Conservation (phyloP, 2,797 vertebrate species). For the Lophius americanus region DNA sequence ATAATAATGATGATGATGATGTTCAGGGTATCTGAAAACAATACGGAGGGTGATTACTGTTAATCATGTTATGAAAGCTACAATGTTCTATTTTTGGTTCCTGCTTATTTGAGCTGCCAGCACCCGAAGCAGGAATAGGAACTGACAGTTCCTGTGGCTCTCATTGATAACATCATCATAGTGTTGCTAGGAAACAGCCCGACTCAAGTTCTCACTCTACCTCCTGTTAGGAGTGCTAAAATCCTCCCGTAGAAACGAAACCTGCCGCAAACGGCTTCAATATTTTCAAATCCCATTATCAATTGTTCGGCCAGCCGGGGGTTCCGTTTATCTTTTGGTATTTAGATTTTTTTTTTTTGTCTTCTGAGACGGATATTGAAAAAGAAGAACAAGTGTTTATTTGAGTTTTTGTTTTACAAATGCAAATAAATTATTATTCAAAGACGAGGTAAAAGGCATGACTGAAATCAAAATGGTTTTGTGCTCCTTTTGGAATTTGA, state of each 20-base stretch:
- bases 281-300: neutral
- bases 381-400: too few species aligned
- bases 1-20: too few species aligned
- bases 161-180: conserved; percentile 4
- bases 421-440: too few species aligned
- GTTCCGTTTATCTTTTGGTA: neutral
- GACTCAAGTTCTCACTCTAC: neutral
- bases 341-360: neutral
- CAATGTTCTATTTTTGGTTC: neutral
- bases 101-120: neutral
- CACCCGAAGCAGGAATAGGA: neutral
- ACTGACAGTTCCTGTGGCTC: neutral
- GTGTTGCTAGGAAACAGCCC: conserved; percentile 7
- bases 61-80: neutral
- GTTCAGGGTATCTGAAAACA: too few species aligned
- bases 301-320: neutral
- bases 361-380: too few species aligned
- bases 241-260: too few species aligned
- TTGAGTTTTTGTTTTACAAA: too few species aligned
- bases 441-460: too few species aligned
- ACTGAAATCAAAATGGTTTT: too few species aligned
- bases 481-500: too few species aligned
- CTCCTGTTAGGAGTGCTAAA: neutral
- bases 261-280: neutral
- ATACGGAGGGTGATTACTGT: too few species aligned